Evolutionary conservation across 1,140 invertebrate genomes (phyloP), one percentile per base, ranked within the genome.

Genomic region (Onthophagus taurus): DNA sequence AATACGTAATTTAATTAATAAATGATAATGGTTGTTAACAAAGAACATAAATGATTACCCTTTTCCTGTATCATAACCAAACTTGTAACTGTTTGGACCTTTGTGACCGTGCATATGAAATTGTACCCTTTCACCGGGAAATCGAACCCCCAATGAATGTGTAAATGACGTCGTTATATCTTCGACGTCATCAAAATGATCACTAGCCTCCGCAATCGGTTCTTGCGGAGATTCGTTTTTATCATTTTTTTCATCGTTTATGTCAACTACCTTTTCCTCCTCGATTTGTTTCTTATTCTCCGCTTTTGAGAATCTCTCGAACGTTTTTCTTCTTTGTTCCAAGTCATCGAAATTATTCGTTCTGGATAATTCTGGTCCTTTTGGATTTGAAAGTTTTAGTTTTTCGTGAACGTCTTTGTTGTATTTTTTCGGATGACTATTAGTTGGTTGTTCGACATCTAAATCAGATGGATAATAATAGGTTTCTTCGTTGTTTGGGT

Each of bases 41-140:
- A 38, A 3, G 8, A 19, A 38, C 3, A 16, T 34, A 38, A 24
- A 44, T 29, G 60, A 66, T 77, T 71, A 88, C 85, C 85, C 84
- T 65, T 80, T 78, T 48, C 86, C 88, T 21, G 87, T 90, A 58
- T 90, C 85, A 61, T 77, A 90, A 47, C 87, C 87, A 66, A 88
- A 90, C 61, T 86, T 80, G 61, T 90, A 92, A 34, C 81, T 85
- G 51, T 84, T 72, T 2, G 86, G 86, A 29, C 87, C 86, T 38
- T 80, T 74, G 62, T 86, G 82, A 24, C 85, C 85, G 53, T 72
- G 69, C 65, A 75, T 72, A 44, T 72, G 66, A 61, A 73, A 74
- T 43, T 71, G 64, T 3, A 71, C 68, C 12, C 70, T 29, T 42
- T 45, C 41, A 19, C 47, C 39, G 26, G 50, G 29, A 34, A 23